Conservation (phyloP, 1,140 invertebrate genomes). For the Adelges cooleyi region DNA sequence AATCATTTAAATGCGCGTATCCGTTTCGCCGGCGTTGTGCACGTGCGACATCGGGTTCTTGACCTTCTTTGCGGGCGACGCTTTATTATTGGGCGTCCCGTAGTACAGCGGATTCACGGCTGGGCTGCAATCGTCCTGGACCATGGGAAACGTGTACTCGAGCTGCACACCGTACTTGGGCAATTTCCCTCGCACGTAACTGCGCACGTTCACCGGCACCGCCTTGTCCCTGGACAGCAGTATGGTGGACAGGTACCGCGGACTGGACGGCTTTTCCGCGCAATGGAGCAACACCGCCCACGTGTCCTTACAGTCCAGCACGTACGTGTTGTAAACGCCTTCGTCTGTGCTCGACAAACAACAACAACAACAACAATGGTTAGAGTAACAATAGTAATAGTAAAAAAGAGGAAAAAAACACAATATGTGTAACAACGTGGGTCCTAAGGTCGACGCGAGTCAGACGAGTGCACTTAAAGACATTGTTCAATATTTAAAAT, state of each 20-base stretch:
- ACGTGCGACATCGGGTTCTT: constrained; percentile 5
- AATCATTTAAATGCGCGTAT: too few species aligned
- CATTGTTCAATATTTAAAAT: too few species aligned
- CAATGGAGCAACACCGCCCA: constrained; percentile 75
- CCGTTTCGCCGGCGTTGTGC: too few species aligned
- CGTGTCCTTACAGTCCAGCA: constrained; percentile 52
- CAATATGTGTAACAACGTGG: too few species aligned
- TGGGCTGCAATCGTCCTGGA: constrained; percentile 51
- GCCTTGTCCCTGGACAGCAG: constrained; percentile 55
- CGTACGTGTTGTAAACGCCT: constrained; percentile 77
- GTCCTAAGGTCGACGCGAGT: too few species aligned
- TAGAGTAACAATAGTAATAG: too few species aligned
- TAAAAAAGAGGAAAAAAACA: too few species aligned
- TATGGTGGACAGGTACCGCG: constrained; percentile 70
- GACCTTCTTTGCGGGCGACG: background rate
- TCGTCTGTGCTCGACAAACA: too few species aligned
- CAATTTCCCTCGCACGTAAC: constrained; percentile 49
- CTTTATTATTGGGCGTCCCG: constrained; percentile 14
- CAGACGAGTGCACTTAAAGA: too few species aligned
- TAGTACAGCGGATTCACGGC: constrained; percentile 31
- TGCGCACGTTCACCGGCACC: constrained; percentile 49
- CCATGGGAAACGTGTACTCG: constrained; percentile 68
- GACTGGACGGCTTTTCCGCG: constrained; percentile 65
- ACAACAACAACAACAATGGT: too few species aligned
- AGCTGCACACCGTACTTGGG: constrained; percentile 63